Base-by-base conservation (phyloP, 1,140 invertebrate genomes). In the Cotesia typhae region DNA sequence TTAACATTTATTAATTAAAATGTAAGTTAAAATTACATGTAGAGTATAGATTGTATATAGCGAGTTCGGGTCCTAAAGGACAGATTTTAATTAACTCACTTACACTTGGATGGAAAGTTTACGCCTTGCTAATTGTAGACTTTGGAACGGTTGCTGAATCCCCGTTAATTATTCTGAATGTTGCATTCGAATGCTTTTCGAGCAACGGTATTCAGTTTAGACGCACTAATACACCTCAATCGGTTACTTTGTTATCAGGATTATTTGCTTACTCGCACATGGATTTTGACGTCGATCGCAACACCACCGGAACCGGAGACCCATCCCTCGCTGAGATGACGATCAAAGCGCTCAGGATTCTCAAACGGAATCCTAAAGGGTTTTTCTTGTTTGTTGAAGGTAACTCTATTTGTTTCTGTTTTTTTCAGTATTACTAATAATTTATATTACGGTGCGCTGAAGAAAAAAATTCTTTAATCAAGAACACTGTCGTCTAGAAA, bases 331-430 rank as follows among this genome's bases (percentile, higher is more conserved):
- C 91, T 0, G 94, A 97, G 80, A 94, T 98, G 89, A 94, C 94
- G 0, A 89, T 91, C 73, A 91, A 92, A 10, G 95, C 96, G 1
- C 91, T 98, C 41, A 88, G 90, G 61, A 90, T 96, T 59, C 88
- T 98, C 5, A 88, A 89, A 35, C 92, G 92, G 75, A 95, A 94
- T 83, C 86, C 91, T 7, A 90, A 93, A 59, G 96, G 96, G 36
- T 97, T 92, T 84, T 95, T 97, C 80, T 85, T 97, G 9, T 93
- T 97, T 78, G 93, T 97, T 4, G 96, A 97, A 90, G 95, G 94
- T 95, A 83, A 87, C 84, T 69, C 84, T 69, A 57, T n/a, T 51
- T 70, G 61, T 67, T 65, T 55, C 3, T 35, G 0, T 47, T 0
- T 6, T 51, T 51, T 36, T 28, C 28, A 28, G 28, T 28, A 28